Base-by-base conservation (phyloP, 2,888 invertebrate species). In the Ectemnius continuus region DNA sequence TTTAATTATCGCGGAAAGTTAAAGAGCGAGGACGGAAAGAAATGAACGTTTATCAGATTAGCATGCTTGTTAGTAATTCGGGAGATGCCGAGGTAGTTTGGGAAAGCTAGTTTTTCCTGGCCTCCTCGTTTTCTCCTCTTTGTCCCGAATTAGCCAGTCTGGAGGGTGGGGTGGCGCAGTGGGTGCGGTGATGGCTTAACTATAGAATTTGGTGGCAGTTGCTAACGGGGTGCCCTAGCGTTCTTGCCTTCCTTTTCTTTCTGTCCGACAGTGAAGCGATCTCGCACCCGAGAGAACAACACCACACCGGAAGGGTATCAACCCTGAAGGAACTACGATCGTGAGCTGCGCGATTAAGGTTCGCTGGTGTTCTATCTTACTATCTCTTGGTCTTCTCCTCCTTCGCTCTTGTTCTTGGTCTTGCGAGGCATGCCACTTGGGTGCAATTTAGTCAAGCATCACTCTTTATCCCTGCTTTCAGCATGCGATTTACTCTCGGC, bases 211-310 rank as follows among this genome's bases (percentile, higher is more conserved):
- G 78, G 52, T 52, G 72, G 75, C 73, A 81, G 84, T 81, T 81
- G 82, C 79, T 84, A 80, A 85, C 72, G 77, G 84, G 83, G 75
- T 85, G 76, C 84, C 82, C 81, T 82, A 83, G 85, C 85, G 75
- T 86, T 84, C 81, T 82, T 85, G 78, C 80, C 77, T 86, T 81
- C 81, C 74, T 86, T 88, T 82, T 88, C 82, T 88, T 88, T 89
- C 79, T 90, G 87, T 87, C 84, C 76, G 80, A 86, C 87, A 94
- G 95, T 95, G 92, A 95, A 95, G 92, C 93, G 95, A 91, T 95
- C 95, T 90, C 93, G 95, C 90, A 95, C 95, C 88, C 93, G 95
- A 91, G 95, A 95, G 87, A 91, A 91, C 90, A 90, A 89, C 88
- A 89, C 89, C 72, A 89, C 90, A 78, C 87, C 90, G 82, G 90